Conservation (phyloP, 2,797 vertebrate species). For the Mus caroli region DNA sequence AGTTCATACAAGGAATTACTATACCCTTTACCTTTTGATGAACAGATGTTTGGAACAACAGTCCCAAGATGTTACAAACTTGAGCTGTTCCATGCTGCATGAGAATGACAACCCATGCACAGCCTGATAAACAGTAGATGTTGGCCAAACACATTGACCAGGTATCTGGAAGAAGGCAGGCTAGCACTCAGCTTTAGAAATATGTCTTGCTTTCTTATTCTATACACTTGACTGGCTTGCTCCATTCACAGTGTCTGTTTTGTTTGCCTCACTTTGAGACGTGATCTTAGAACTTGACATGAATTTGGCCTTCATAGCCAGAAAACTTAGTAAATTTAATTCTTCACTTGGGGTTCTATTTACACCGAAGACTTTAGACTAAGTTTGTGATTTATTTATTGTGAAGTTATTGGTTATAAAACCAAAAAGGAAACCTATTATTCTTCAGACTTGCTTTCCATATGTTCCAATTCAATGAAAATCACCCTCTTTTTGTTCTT, state of each 20-base stretch:
- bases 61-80: not conserved
- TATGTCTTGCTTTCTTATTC: not conserved
- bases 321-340: slow-evolving; percentile 55
- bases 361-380: slow-evolving; percentile 53
- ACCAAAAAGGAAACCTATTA: slow-evolving; percentile 13
- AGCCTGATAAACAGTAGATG: not conserved
- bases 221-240: slow-evolving; percentile 20
- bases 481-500: not conserved
- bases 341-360: slow-evolving; percentile 56
- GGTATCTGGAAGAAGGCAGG: not conserved
- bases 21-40: slow-evolving; percentile 10
- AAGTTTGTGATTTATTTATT: slow-evolving; percentile 47
- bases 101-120: not conserved
- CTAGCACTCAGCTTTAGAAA: not conserved
- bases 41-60: slow-evolving; percentile 26
- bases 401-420: slow-evolving; percentile 61
- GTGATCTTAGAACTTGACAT: slow-evolving; percentile 51
- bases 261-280: not conserved
- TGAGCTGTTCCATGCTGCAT: not conserved
- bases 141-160: not conserved
- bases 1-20: slow-evolving; percentile 36
- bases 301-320: slow-evolving; percentile 17
- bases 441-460: slow-evolving; percentile 35
- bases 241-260: slow-evolving; percentile 19
- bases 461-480: not conserved